Evolutionary conservation across 2,797 vertebrate genomes (phyloP).

Genomic region (Scyliorhinus canicula): DNA sequence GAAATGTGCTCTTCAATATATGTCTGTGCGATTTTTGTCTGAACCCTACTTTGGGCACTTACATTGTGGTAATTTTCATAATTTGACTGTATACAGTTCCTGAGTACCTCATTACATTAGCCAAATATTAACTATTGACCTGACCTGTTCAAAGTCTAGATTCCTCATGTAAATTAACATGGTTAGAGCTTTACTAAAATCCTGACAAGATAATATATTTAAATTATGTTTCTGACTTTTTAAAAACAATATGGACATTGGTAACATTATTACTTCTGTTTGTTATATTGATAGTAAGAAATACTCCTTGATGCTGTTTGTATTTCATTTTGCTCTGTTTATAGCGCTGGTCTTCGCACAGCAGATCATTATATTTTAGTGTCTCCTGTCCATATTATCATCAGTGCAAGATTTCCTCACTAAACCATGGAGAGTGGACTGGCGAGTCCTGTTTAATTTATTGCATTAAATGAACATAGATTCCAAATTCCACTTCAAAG

Average conservation of each 20-base stretch:
- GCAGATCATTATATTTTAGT: background rate
- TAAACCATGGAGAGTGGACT: background rate
- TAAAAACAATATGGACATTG: background rate
- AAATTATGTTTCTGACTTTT: background rate
- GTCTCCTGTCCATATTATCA: too few species aligned
- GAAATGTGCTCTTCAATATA: background rate
- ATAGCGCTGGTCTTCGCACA: background rate
- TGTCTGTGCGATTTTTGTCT: slow-evolving; percentile 3
- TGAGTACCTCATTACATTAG: slow-evolving; percentile 2
- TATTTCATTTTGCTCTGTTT: background rate
- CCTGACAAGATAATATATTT: slow-evolving; percentile 1
- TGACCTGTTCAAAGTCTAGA: background rate
- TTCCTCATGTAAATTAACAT: background rate
- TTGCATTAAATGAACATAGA: background rate
- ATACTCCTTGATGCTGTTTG: background rate
- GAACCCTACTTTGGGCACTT: slow-evolving; percentile 22
- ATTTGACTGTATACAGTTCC: slow-evolving; percentile 10
- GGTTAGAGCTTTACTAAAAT: background rate
- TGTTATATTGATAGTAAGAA: background rate
- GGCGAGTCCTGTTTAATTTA: background rate
- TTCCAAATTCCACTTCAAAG: background rate
- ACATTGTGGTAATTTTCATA: slow-evolving; percentile 6
- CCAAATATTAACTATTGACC: background rate
- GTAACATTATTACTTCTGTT: too few species aligned
- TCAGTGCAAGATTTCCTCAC: background rate